Base-by-base conservation (phyloP, 1,140 invertebrate genomes). In the Anthonomus grandis region DNA sequence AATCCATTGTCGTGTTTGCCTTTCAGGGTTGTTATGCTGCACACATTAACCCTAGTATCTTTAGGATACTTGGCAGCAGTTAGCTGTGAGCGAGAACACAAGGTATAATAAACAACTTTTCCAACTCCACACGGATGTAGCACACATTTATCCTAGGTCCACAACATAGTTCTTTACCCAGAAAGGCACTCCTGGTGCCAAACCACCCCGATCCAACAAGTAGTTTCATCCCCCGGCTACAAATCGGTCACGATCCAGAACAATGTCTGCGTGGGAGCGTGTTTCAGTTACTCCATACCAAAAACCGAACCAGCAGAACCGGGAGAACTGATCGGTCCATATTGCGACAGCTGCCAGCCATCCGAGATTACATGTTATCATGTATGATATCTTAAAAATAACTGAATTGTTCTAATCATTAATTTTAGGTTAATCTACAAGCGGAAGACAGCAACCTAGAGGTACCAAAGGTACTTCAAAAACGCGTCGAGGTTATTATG, bases 101-200 rank as follows among this genome's bases (percentile, higher is more conserved):
- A 55, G 22, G 62, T 63, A 54, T 24, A 41, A 23, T 34, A 24
- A 48, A 13, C 36, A 37, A 49, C 49, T 4, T n/a, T 8, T 23
- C 21, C 18, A 18, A 27, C 2, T 1, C 9, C 17, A 41, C 38
- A 1, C 4, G 9, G 19, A 41, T 2, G 19, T 17, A 8, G 9
- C 1, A n/a, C 17, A 12, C 42, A 9, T 9, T 4, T 45, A 10
- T n/a, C 13, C 0, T 25, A 85, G 82, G 83, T 86, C 2, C 83
- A 85, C 73, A 85, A 85, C 61, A 84, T 85, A 51, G 81, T 85
- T 3, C 68, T 85, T 9, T 84, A 85, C 62, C 83, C 83, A 2
- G 81, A 85, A 63, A 82, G 83, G 61, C 81, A 85, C 62, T 84
- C 83, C n/a, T 84, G 83, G 83, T 85, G 84, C 66, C 81, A 83